Evolutionary conservation across 1,140 invertebrate species (phyloP).

Genomic region (Caerostris extrusa): DNA sequence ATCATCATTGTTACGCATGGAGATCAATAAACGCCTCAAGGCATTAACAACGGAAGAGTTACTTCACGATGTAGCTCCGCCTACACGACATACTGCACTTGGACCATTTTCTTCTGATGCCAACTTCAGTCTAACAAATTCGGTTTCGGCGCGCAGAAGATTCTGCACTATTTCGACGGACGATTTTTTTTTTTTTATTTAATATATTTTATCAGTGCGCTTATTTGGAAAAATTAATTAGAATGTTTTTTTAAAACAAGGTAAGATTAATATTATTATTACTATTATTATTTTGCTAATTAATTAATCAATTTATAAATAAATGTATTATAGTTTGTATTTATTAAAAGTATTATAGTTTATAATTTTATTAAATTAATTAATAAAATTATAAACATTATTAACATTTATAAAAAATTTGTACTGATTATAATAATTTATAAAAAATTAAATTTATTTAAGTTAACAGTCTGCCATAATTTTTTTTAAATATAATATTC

Average conservation of each 20-base stretch:
- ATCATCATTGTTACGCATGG: slow-evolving; percentile 48
- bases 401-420: too few species aligned
- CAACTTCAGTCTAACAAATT: slow-evolving; percentile 38
- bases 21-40: slow-evolving; percentile 35
- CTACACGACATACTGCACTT: slow-evolving; percentile 67
- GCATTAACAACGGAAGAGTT: slow-evolving; percentile 32
- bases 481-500: too few species aligned
- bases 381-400: too few species aligned
- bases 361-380: too few species aligned
- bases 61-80: slow-evolving; percentile 20
- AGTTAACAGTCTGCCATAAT: too few species aligned
- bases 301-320: background rate
- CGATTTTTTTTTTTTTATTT: background rate
- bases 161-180: background rate
- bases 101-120: slow-evolving; percentile 28
- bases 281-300: background rate
- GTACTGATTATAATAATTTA: too few species aligned
- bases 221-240: background rate
- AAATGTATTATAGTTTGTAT: background rate
- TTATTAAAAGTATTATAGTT: too few species aligned
- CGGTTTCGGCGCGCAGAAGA: background rate
- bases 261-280: background rate
- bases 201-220: background rate
- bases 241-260: background rate
- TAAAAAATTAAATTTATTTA: too few species aligned